A percentile compares a stretch with the other conserved stretches of the same genome.
Evolutionary conservation across 2,888 invertebrate species (phyloP).

Genomic region (Limenitis camilla): DNA sequence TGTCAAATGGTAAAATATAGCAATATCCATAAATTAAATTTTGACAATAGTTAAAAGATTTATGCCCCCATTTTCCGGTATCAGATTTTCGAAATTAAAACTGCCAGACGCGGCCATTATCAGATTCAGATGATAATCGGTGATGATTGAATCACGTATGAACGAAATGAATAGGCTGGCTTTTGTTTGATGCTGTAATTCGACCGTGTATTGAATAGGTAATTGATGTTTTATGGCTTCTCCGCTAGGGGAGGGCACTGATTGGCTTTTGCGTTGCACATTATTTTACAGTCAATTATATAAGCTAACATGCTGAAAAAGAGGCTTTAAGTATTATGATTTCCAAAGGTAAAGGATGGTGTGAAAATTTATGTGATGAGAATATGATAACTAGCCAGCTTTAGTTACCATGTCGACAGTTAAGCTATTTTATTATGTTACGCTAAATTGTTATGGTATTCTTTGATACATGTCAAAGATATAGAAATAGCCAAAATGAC

Average conservation of each 20-base stretch:
- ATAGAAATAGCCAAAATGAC: too few relatives aligned
- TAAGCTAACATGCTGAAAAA: constrained; percentile 7
- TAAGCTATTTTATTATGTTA: too few relatives aligned
- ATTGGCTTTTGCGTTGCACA: constrained; percentile 52
- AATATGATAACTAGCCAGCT: too few relatives aligned
- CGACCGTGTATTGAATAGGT: constrained; percentile 32
- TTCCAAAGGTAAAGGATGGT: too few relatives aligned
- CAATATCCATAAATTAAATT: constrained; percentile 45
- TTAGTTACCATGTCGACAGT: too few relatives aligned
- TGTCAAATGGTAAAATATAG: constrained; percentile 26
- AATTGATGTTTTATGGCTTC: constrained; percentile 33
- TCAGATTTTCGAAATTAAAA: constrained; percentile 45
- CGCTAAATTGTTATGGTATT: too few relatives aligned
- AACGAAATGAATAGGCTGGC: constrained; percentile 44
- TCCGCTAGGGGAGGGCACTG: constrained; percentile 33
- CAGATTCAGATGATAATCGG: constrained; percentile 45
- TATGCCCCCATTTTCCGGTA: constrained; percentile 53
- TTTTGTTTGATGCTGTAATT: constrained; percentile 32
- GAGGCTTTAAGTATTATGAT: neutral
- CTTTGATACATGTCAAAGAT: too few relatives aligned
- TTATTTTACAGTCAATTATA: constrained; percentile 39
- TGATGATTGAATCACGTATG: constrained; percentile 53
- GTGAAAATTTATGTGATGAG: too few relatives aligned
- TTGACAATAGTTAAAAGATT: constrained; percentile 46
- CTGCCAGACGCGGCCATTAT: constrained; percentile 47